These are phyloP conservation scores for Aproaerema taeniolella DNA, from an alignment of 2,888 invertebrate genomes.

Conservation along the genomic window DNA sequence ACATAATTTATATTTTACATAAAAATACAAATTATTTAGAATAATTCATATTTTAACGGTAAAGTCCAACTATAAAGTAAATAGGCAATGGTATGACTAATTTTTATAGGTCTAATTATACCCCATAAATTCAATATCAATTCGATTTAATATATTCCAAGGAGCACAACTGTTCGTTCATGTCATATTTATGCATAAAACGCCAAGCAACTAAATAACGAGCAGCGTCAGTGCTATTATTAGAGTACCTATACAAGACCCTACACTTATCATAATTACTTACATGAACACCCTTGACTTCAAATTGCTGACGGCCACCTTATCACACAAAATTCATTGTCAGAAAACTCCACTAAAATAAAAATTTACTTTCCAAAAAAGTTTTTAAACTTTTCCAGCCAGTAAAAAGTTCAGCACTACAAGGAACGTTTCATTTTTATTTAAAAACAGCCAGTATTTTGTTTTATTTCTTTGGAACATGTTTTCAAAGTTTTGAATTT, in stretches of 20 bases:
- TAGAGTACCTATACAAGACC: neutral
- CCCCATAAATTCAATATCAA: slow-evolving; percentile 7
- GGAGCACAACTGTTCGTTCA: no score
- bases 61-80: no score
- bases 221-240: slow-evolving; percentile 2
- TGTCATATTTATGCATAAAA: slow-evolving; percentile 15
- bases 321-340: slow-evolving; percentile 12
- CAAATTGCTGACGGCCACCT: slow-evolving; percentile 7
- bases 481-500: no score
- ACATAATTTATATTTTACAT: no score
- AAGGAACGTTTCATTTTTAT: neutral
- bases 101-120: slow-evolving; percentile 6
- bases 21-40: no score
- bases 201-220: slow-evolving; percentile 1
- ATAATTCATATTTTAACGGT: no score
- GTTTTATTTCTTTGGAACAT: slow-evolving; percentile 44
- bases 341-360: slow-evolving; percentile 9
- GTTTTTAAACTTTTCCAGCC: no score
- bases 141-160: slow-evolving; percentile 15
- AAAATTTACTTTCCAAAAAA: slow-evolving; percentile 5
- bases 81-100: no score
- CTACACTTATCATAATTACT: slow-evolving; percentile 24
- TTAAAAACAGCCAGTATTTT: slow-evolving; percentile 15
- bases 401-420: no score
- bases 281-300: slow-evolving; percentile 28